Evolutionary conservation across 2,797 vertebrate species (phyloP).

Genomic region (Fistularia commersonii): DNA sequence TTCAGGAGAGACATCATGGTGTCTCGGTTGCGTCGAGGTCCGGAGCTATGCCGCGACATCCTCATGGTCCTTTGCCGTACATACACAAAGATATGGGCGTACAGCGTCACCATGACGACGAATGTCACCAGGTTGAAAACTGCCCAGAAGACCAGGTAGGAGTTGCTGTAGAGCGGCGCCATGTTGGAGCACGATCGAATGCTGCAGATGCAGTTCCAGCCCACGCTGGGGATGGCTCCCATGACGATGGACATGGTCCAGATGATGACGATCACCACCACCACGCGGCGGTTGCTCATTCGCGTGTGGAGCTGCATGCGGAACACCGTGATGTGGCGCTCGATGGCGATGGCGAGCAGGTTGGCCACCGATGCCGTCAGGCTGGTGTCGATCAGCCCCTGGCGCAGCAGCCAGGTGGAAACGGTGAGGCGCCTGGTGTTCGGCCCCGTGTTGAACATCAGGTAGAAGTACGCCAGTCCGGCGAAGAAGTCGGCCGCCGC

Average conservation of each 20-base stretch:
- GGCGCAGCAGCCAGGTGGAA: conserved; percentile 94
- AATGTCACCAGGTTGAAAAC: conserved; percentile 98
- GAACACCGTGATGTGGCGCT: conserved; percentile 97
- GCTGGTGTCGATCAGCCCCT: conserved; percentile 97
- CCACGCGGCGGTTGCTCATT: conserved; percentile 96
- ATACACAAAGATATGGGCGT: conserved; percentile 98
- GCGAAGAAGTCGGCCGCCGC: conserved; percentile 99
- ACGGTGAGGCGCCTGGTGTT: conserved; percentile 93
- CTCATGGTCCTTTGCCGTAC: conserved; percentile 98
- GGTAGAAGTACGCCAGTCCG: conserved; percentile 96
- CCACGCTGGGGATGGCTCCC: conserved; percentile 96
- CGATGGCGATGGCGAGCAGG: conserved; percentile 94
- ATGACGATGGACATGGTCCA: conserved; percentile 98
- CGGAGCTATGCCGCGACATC: conserved; percentile 97
- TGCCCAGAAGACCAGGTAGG: conserved; percentile 97
- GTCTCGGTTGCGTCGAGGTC: conserved; percentile 91
- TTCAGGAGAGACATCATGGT: conserved; percentile 99
- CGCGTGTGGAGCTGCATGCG: conserved; percentile 98
- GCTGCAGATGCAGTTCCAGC: conserved; percentile 98
- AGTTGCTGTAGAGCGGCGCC: conserved; percentile 98
- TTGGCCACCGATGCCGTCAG: conserved; percentile 96
- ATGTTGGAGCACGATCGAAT: conserved; percentile 92
- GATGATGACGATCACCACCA: conserved; percentile 96
- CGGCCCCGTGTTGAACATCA: conserved; percentile 99
- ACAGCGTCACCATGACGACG: conserved; percentile 97